Conservation (phyloP, 2,888 invertebrate genomes). For the Noctuana brunneofusca region DNA sequence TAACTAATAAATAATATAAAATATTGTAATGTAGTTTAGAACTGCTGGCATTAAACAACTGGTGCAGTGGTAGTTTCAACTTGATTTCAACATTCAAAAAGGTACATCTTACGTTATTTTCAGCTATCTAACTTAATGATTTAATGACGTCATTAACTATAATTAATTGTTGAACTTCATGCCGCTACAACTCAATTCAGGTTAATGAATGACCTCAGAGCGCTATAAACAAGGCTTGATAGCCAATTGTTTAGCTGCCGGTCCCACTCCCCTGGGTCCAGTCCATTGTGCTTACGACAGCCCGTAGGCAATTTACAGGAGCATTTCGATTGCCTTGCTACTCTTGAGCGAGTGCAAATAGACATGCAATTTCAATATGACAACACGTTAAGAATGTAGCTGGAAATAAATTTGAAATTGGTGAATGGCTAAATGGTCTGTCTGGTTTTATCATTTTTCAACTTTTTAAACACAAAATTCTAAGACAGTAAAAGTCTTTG, state of each 20-base stretch:
- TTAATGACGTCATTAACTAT: constrained; percentile 6
- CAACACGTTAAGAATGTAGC: background rate
- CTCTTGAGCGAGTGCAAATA: constrained; percentile 7
- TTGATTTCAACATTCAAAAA: too few relatives aligned
- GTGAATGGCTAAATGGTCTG: too few relatives aligned
- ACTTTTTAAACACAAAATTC: too few relatives aligned
- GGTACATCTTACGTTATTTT: background rate
- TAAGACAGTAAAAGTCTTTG: too few relatives aligned
- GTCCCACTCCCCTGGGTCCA: constrained; percentile 11
- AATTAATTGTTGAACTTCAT: constrained; percentile 15
- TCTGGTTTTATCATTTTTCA: too few relatives aligned
- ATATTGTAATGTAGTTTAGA: too few relatives aligned
- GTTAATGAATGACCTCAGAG: constrained; percentile 27
- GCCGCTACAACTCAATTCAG: constrained; percentile 18
- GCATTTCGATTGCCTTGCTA: constrained; percentile 11
- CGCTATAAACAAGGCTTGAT: constrained; percentile 21
- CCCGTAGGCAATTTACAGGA: constrained; percentile 20
- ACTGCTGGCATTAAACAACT: background rate
- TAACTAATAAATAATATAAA: too few relatives aligned
- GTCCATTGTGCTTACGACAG: constrained; percentile 17
- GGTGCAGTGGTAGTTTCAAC: background rate
- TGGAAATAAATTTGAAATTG: too few relatives aligned
- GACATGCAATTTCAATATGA: background rate
- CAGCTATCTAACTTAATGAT: constrained; percentile 1
- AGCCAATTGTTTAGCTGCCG: constrained; percentile 26